These are phyloP conservation scores for Coregonus ussuriensis DNA, from an alignment of 2,797 vertebrate species.

Conservation along the genomic window DNA sequence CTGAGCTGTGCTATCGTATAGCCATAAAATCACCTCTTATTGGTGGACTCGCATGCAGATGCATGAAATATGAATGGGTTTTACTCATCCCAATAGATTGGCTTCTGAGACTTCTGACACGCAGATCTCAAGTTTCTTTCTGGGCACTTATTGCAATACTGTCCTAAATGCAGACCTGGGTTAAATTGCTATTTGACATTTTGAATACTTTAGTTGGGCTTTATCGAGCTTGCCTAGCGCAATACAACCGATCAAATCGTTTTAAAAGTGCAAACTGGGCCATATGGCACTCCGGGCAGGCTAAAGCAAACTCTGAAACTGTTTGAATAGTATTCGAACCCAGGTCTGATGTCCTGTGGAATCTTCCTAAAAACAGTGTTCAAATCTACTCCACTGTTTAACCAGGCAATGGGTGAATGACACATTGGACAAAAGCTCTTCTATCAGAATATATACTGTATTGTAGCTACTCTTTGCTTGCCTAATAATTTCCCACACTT, in stretches of 20 bases:
- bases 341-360: no score
- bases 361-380: no score
- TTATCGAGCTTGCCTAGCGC: no score
- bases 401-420: constrained; percentile 60
- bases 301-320: no score
- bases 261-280: no score
- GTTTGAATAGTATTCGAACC: no score
- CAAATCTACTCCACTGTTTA: constrained; percentile 18
- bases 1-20: background rate
- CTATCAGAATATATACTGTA: constrained; percentile 21
- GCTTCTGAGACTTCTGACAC: no score
- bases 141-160: background rate
- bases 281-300: no score
- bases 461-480: constrained; percentile 28
- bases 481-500: constrained; percentile 28
- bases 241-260: no score
- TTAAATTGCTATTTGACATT: no score
- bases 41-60: constrained; percentile 1
- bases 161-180: background rate
- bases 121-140: background rate
- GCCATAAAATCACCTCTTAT: background rate
- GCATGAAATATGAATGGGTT: background rate
- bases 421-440: constrained; percentile 65
- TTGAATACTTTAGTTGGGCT: no score
- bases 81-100: background rate